Evolutionary conservation across 2,113 vertebrate genomes (phyloP).

Genomic region (Vicugna pacos): DNA sequence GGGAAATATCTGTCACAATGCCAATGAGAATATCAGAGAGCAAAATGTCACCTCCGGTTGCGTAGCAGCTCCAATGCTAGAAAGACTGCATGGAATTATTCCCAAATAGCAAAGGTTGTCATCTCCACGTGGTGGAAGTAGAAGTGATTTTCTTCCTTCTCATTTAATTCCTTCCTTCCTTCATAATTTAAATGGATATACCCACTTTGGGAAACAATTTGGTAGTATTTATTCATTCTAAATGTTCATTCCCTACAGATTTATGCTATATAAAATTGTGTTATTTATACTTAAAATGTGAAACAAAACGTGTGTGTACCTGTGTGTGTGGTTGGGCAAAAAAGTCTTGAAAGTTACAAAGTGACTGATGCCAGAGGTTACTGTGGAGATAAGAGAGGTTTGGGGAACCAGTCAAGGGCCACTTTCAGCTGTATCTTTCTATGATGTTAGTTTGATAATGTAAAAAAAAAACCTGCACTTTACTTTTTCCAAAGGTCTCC

Average conservation of each 20-base stretch:
- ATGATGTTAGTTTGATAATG: neutral
- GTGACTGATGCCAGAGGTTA: neutral
- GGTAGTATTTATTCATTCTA: neutral
- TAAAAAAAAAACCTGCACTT: neutral
- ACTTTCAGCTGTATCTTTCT: neutral
- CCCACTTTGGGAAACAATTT: neutral
- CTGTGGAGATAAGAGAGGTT: neutral
- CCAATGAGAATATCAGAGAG: neutral
- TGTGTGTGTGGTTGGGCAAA: neutral
- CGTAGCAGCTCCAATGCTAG: neutral
- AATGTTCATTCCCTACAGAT: neutral
- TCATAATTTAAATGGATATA: neutral
- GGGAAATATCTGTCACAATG: neutral
- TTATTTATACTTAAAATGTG: neutral
- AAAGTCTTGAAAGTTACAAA: neutral
- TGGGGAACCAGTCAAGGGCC: neutral
- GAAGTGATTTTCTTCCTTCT: neutral
- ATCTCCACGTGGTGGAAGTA: neutral
- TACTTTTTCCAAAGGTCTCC: neutral
- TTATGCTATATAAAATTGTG: neutral
- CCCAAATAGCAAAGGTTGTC: neutral
- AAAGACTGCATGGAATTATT: neutral
- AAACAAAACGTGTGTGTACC: neutral
- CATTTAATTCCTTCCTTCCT: neutral
- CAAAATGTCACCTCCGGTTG: neutral